Evolutionary conservation across 1,140 invertebrate species (phyloP).

Genomic region (Sitophilus oryzae): DNA sequence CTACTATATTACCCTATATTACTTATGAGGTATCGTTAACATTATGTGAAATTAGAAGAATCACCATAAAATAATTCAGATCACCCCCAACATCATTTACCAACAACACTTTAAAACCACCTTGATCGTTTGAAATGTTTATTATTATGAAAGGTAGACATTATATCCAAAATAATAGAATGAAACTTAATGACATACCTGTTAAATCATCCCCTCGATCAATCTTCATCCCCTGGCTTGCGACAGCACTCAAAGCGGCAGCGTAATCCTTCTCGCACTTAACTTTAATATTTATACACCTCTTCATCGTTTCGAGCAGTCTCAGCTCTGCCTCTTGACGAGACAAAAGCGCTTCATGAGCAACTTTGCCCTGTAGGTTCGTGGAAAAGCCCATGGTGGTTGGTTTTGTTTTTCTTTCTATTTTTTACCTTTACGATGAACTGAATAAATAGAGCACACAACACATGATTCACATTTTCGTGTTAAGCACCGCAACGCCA

Average conservation of each 20-base stretch:
- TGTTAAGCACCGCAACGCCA: too few relatives aligned
- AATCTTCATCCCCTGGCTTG: conserved; percentile 75
- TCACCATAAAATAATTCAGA: too few relatives aligned
- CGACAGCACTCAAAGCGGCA: conserved; percentile 67
- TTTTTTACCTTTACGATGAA: conserved; percentile 1
- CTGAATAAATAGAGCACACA: conserved; percentile 6
- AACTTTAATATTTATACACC: conserved; percentile 75
- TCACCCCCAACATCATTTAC: too few relatives aligned
- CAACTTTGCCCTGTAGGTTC: conserved; percentile 70
- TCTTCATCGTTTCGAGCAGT: conserved; percentile 81
- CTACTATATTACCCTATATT: too few relatives aligned
- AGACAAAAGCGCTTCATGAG: conserved; percentile 77
- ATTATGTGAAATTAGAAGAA: too few relatives aligned
- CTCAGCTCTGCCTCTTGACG: conserved; percentile 87
- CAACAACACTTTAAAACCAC: too few relatives aligned
- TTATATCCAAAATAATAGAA: too few relatives aligned
- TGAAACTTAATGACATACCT: conserved; percentile 22
- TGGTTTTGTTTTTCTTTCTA: too few relatives aligned
- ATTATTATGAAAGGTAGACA: too few relatives aligned
- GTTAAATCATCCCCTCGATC: conserved; percentile 69
- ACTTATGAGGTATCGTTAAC: too few relatives aligned
- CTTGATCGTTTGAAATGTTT: too few relatives aligned
- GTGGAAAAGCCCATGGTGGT: conserved; percentile 84
- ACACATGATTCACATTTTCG: neutral
- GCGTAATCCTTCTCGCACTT: conserved; percentile 90